Evolutionary conservation across 1,140 invertebrate species (phyloP).

Genomic region (Sinella curviseta): DNA sequence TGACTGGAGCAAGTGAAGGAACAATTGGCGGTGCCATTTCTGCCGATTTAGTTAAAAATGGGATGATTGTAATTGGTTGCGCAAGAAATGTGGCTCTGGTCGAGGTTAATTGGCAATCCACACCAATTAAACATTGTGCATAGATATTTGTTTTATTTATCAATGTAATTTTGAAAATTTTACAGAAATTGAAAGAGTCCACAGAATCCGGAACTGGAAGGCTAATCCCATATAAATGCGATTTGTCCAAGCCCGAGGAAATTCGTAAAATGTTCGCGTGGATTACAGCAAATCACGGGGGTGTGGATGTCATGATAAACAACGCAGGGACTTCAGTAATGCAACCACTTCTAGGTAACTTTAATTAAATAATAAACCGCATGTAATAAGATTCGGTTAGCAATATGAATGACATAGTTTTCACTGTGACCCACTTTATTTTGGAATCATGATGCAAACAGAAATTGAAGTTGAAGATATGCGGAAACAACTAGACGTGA

Average conservation of each 20-base stretch:
- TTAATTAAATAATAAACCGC: neutral
- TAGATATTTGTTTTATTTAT: neutral
- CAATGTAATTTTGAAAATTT: too few species aligned
- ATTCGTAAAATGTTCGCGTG: conserved; percentile 67
- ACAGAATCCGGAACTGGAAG: conserved; percentile 49
- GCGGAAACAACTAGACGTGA: conserved; percentile 61
- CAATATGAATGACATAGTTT: too few species aligned
- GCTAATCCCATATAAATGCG: conserved; percentile 63
- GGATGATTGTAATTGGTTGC: conserved; percentile 69
- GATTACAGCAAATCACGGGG: conserved; percentile 63
- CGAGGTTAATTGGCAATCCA: conserved; percentile 50
- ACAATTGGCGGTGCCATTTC: conserved; percentile 68
- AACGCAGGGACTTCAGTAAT: conserved; percentile 64
- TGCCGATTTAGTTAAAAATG: conserved; percentile 60
- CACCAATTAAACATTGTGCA: neutral
- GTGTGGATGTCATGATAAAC: conserved; percentile 71
- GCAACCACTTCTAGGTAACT: conserved; percentile 35
- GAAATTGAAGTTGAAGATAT: conserved; percentile 39
- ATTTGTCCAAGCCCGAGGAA: conserved; percentile 66
- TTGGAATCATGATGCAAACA: neutral
- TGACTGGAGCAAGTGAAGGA: conserved; percentile 59
- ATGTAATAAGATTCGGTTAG: neutral
- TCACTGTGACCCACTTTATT: neutral
- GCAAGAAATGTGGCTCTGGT: conserved; percentile 65
- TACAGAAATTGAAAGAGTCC: conserved; percentile 39